Evolutionary conservation across 1,140 invertebrate genomes (phyloP).

Genomic region (Neoseiulus cucumeris): DNA sequence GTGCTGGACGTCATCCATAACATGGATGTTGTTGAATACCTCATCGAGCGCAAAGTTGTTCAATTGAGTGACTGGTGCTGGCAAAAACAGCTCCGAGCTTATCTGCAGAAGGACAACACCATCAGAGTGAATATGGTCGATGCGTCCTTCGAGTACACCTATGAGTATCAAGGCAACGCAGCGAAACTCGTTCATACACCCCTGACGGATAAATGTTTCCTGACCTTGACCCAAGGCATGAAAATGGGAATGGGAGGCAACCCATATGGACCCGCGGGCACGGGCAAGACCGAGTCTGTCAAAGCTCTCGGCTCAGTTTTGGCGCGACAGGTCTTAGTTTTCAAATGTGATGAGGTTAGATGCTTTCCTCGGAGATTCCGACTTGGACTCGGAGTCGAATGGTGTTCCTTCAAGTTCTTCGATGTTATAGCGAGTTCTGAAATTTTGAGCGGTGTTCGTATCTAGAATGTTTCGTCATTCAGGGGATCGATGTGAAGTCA

Average conservation of each 20-base stretch:
- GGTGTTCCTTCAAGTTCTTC: background rate
- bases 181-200: constrained; percentile 77
- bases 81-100: constrained; percentile 67
- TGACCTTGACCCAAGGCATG: constrained; percentile 81
- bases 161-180: constrained; percentile 87
- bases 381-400: background rate
- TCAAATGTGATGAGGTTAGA: constrained; percentile 87
- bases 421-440: background rate
- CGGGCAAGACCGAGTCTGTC: constrained; percentile 92
- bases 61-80: constrained; percentile 58
- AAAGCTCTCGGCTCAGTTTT: constrained; percentile 76
- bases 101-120: constrained; percentile 27
- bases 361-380: background rate
- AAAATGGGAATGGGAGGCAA: constrained; percentile 89
- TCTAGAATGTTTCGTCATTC: constrained; percentile 16
- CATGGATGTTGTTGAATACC: constrained; percentile 51
- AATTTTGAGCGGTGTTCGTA: constrained; percentile 5
- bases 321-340: constrained; percentile 78
- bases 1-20: constrained; percentile 84
- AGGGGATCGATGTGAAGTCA: constrained; percentile 79
- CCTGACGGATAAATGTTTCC: constrained; percentile 82
- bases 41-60: constrained; percentile 45
- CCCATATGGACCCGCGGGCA: constrained; percentile 95
- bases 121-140: constrained; percentile 46
- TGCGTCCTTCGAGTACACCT: constrained; percentile 82